Conservation (phyloP, 2,888 invertebrate genomes). For the Drosophila quinaria region DNA sequence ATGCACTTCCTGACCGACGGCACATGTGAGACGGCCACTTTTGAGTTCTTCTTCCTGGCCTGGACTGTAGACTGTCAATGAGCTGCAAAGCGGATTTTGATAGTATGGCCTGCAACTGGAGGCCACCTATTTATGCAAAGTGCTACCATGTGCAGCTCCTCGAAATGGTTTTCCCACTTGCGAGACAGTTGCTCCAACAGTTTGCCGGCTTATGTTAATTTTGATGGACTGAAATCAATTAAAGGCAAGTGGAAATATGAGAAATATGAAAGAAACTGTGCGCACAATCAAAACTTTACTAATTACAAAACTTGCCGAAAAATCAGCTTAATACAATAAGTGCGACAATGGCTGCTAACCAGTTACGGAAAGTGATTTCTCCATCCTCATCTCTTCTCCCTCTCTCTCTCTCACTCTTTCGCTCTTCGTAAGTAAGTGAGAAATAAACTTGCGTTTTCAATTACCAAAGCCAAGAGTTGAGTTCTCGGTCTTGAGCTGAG, state of each 20-base stretch:
- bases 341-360: constrained; percentile 53
- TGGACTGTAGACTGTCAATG: constrained; percentile 49
- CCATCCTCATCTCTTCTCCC: constrained; percentile 1
- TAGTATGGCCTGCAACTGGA: constrained; percentile 49
- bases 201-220: constrained; percentile 65
- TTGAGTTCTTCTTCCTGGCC: neutral
- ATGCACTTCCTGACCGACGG: constrained; percentile 66
- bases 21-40: constrained; percentile 40
- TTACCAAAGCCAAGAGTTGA: constrained; percentile 65
- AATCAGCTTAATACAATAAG: constrained; percentile 83
- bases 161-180: neutral
- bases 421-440: constrained; percentile 60
- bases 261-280: constrained; percentile 55
- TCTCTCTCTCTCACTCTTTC: neutral
- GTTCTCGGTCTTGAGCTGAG: constrained; percentile 41
- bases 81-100: constrained; percentile 71
- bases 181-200: constrained; percentile 4
- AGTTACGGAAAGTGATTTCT: constrained; percentile 5
- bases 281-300: constrained; percentile 83
- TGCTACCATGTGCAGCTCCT: constrained; percentile 48
- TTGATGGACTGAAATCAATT: constrained; percentile 72
- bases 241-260: constrained; percentile 47
- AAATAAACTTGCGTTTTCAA: constrained; percentile 84
- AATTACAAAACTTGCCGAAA: constrained; percentile 83
- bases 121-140: constrained; percentile 66